These are phyloP conservation scores for Zoanthus solanderi DNA, from an alignment of 92 coral and sea anemone genomes.

Conservation along the genomic window DNA sequence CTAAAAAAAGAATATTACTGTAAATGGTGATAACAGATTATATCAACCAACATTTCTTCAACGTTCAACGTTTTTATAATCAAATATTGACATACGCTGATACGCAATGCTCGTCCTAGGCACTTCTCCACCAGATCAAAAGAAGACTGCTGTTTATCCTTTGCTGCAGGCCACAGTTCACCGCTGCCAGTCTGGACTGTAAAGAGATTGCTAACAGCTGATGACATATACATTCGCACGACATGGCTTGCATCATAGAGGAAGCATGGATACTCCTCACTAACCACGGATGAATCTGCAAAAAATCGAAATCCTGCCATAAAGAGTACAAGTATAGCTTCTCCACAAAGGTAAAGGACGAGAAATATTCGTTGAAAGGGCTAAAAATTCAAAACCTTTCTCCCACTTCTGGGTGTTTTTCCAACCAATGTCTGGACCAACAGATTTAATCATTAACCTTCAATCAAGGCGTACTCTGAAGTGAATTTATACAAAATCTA, in stretches of 20 bases:
- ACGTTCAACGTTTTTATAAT: neutral
- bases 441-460: too few species aligned
- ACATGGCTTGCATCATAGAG: constrained; percentile 85
- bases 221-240: constrained; percentile 88
- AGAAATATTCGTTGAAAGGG: neutral
- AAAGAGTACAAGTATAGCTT: neutral
- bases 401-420: too few species aligned
- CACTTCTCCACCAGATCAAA: constrained; percentile 80
- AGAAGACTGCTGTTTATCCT: constrained; percentile 72
- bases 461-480: too few species aligned
- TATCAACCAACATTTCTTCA: too few species aligned
- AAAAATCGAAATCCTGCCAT: neutral
- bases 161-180: constrained; percentile 72
- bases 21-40: too few species aligned
- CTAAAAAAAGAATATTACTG: too few species aligned
- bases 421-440: too few species aligned
- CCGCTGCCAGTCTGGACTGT: constrained; percentile 42
- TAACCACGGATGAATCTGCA: constrained; percentile 55
- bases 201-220: constrained; percentile 84
- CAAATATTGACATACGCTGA: constrained; percentile 49
- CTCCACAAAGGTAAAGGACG: neutral
- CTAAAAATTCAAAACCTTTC: neutral
- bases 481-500: neutral
- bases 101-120: constrained; percentile 70
- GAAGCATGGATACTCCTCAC: constrained; percentile 77